Evolutionary conservation across 2,113 vertebrate species (phyloP).

Genomic region (Lates calcarifer): DNA sequence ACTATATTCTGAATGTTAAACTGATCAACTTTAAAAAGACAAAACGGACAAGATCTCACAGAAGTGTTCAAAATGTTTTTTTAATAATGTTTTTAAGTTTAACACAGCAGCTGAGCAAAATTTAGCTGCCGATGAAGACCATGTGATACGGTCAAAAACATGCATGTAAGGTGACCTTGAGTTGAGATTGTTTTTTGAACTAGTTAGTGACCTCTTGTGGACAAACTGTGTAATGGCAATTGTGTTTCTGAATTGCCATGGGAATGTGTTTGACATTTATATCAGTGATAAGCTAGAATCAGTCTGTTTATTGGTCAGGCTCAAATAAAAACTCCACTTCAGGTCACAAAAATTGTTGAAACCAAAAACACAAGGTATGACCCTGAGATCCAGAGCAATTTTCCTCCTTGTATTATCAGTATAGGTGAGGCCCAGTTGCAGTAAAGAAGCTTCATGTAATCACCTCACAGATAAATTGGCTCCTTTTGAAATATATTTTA

Average conservation of each 20-base stretch:
- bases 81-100: too few species aligned
- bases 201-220: conserved; percentile 19
- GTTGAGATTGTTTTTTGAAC: neutral
- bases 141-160: neutral
- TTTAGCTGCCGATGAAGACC: neutral
- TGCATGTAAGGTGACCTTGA: neutral
- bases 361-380: neutral
- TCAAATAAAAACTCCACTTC: neutral
- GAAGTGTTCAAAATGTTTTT: neutral
- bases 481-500: neutral
- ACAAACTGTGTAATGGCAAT: neutral
- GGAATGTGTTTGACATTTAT: neutral
- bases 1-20: too few species aligned
- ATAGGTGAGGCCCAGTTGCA: neutral
- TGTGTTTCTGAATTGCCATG: neutral
- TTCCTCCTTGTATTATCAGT: neutral
- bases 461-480: neutral
- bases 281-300: neutral
- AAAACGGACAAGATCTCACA: neutral
- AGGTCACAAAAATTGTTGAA: neutral
- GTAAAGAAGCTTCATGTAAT: neutral
- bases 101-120: neutral
- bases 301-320: neutral
- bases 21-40: too few species aligned
- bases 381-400: neutral